These are phyloP conservation scores for Wasmannia auropunctata DNA, from an alignment of 1,140 invertebrate genomes.

Conservation along the genomic window DNA sequence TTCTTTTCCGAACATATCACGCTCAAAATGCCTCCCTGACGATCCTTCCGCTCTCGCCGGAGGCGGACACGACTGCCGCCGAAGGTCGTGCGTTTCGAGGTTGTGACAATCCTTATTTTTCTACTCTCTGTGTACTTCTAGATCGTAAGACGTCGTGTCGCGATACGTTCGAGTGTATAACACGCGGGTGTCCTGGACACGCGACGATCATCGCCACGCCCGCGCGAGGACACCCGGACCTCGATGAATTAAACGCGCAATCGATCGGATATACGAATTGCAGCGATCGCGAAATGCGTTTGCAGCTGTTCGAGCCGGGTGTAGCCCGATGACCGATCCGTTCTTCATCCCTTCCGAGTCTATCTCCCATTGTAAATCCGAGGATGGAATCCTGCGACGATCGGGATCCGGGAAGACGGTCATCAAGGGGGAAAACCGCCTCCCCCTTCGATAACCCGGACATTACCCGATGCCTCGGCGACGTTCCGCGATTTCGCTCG, in stretches of 20 bases:
- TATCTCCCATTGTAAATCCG: neutral
- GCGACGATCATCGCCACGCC: neutral
- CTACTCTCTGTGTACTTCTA: conserved; percentile 40
- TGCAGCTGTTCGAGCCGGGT: conserved; percentile 46
- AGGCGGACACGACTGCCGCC: neutral
- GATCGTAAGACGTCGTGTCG: neutral
- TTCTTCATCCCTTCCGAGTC: neutral
- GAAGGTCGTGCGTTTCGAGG: neutral
- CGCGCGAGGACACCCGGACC: neutral
- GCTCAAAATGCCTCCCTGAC: neutral
- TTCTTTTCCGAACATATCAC: conserved; percentile 40
- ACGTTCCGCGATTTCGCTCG: conserved; percentile 49
- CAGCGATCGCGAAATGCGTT: neutral
- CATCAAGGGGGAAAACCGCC: conserved; percentile 15
- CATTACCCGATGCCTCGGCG: conserved; percentile 12
- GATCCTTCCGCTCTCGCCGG: conserved; percentile 6
- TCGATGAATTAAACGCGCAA: neutral
- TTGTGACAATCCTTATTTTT: conserved; percentile 70
- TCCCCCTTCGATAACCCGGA: conserved; percentile 21
- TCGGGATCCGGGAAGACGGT: conserved; percentile 25
- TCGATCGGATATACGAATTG: neutral
- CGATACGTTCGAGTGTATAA: neutral
- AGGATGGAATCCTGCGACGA: conserved; percentile 48
- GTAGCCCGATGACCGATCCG: neutral
- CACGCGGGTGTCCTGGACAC: neutral